Conservation (phyloP, 2,797 vertebrate genomes). For the Pampus argenteus region DNA sequence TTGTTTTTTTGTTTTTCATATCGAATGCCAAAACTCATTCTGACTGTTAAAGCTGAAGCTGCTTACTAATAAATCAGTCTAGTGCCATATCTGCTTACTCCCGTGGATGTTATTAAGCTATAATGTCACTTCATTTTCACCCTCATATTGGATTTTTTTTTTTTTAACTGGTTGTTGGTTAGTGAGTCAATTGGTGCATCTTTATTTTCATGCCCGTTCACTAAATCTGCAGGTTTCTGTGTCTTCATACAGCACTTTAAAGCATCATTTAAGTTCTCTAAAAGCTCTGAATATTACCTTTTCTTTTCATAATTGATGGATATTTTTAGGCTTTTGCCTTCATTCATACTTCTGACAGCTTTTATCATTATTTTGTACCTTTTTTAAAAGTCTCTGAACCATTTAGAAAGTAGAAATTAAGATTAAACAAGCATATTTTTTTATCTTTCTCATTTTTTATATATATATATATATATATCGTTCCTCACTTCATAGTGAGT, state of each 20-base stretch:
- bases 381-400: slow-evolving; percentile 49
- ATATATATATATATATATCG: too few species aligned
- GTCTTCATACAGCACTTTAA: not conserved
- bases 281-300: not conserved
- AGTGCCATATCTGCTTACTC: slow-evolving; percentile 45
- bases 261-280: not conserved
- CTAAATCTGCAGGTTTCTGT: not conserved
- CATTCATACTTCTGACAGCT: slow-evolving; percentile 11
- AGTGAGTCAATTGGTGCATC: slow-evolving; percentile 11
- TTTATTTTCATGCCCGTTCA: slow-evolving; percentile 2
- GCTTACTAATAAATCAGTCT: slow-evolving; percentile 64
- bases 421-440: slow-evolving; percentile 41
- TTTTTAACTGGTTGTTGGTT: not conserved
- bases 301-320: slow-evolving; percentile 19
- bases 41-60: slow-evolving; percentile 54
- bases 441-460: too few species aligned
- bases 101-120: slow-evolving; percentile 59
- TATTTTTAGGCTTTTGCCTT: slow-evolving; percentile 42
- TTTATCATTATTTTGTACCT: slow-evolving; percentile 29
- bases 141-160: slow-evolving; percentile 41
- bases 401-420: slow-evolving; percentile 45
- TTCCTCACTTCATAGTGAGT: slow-evolving; percentile 41
- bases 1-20: slow-evolving; percentile 37
- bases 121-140: slow-evolving; percentile 58
- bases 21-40: slow-evolving; percentile 71